Evolutionary conservation across 1,140 invertebrate species (phyloP), one percentile per base, ranked within the genome.

Genomic region (Pachypeltis micranthus): DNA sequence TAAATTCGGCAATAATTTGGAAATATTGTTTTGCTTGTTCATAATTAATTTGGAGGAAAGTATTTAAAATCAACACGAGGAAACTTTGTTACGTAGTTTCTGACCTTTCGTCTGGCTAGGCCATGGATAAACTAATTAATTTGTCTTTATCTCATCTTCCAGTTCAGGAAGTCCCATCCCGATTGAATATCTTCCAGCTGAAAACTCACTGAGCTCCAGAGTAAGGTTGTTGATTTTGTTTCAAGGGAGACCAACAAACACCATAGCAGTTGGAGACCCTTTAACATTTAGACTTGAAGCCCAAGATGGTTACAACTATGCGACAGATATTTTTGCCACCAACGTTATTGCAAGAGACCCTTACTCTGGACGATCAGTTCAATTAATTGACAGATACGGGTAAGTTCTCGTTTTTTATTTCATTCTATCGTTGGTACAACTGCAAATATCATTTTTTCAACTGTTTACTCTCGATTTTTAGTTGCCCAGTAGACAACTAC

Each of bases 311-410:
- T 91, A 91, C 69, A 91, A 91, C 73, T 90, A 91, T 66, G 81
- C 83, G 0, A 86, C 86, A 0, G 91, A 95, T 69, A 93, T 95
- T 62, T 95, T 94, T 71, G 91, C 91, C 1, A 93, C 89, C 0
- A 93, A 94, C 73, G 91, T 93, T 0, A 86, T 93, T n/a, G 91
- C 91, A 1, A 82, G 91, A 71, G 91, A 95, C 81, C 91, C 91
- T 0, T 94, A 94, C 71, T 88, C 91, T 0, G 90, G 91, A 54
- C 76, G 90, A 71, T 90, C 88, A 34, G 90, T 94, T 26, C 90
- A 92, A 69, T 75, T 95, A 0, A 93, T 94, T 64, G 91, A 95
- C 74, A 79, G 88, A 76, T 86, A 87, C 70, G 91, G 90, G 90
- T 91, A 79, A 74, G 77, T 72, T 10, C 16, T 0, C 26, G 60